Evolutionary conservation across 2,888 invertebrate genomes (phyloP).

Genomic region (Tethea ocularis): DNA sequence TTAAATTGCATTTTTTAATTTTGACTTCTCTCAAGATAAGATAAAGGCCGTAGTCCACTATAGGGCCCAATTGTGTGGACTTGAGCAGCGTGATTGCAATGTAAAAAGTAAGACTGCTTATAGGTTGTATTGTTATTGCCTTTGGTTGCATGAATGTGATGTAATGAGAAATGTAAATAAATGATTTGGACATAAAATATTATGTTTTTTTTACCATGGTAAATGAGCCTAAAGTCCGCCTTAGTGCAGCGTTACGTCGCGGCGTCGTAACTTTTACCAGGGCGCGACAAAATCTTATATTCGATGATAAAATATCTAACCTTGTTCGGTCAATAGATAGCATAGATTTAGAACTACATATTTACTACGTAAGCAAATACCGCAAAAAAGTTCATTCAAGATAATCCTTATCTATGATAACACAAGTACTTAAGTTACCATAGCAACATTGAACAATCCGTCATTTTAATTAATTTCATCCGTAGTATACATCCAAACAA

Average conservation of each 20-base stretch:
- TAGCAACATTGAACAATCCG: background rate
- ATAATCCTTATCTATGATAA: background rate
- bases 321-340: no score
- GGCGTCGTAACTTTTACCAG: no score
- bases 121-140: conserved; percentile 6
- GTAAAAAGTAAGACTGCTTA: conserved; percentile 13
- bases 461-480: background rate
- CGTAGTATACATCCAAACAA: background rate
- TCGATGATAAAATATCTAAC: no score
- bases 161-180: background rate
- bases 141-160: conserved; percentile 1
- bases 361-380: no score
- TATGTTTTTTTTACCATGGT: background rate
- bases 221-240: no score
- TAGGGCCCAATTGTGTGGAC: background rate
- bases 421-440: no score
- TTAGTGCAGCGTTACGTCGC: no score
- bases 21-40: background rate
- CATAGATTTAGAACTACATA: no score
- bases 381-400: no score
- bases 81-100: background rate
- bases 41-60: background rate
- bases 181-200: background rate
- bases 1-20: no score
- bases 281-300: no score